Conservation (phyloP, 2,113 vertebrate species). For the Mandrillus leucophaeus region DNA sequence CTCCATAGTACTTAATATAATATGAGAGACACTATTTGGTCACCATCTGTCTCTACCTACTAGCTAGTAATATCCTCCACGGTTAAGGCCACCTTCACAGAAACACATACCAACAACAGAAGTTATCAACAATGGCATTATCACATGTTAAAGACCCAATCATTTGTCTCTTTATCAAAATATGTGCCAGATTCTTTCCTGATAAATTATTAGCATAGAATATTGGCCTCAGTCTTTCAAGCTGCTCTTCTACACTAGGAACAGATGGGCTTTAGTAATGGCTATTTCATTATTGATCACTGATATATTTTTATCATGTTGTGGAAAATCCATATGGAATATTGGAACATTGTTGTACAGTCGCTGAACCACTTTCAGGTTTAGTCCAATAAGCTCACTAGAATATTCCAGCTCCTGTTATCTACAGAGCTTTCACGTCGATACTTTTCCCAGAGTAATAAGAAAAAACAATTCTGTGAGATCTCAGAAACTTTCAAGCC, state of each 20-base stretch:
- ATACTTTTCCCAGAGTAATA: neutral
- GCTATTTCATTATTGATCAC: slow-evolving; percentile 27
- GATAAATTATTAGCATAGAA: neutral
- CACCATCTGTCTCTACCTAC: neutral
- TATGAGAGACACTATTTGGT: neutral
- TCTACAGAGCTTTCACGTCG: neutral
- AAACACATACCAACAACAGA: neutral
- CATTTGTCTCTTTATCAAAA: neutral
- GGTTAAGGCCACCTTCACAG: neutral
- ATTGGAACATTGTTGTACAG: neutral
- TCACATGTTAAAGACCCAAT: neutral
- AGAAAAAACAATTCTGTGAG: neutral
- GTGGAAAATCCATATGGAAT: slow-evolving; percentile 35
- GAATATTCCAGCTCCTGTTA: neutral
- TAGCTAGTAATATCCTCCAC: neutral
- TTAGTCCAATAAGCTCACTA: neutral
- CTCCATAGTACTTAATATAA: neutral
- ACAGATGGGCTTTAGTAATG: neutral
- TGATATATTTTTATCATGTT: neutral
- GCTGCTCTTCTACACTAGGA: neutral
- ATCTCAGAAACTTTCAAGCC: slow-evolving; percentile 25
- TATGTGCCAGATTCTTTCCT: neutral
- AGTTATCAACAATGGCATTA: neutral
- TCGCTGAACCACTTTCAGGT: neutral
- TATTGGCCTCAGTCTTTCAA: neutral